Percentiles rank a stretch among this genome's conserved stretches.
phyloP scores from a whole-genome alignment of 2,113 vertebrate genomes.

The Phrynosoma blainvillii region DNA sequence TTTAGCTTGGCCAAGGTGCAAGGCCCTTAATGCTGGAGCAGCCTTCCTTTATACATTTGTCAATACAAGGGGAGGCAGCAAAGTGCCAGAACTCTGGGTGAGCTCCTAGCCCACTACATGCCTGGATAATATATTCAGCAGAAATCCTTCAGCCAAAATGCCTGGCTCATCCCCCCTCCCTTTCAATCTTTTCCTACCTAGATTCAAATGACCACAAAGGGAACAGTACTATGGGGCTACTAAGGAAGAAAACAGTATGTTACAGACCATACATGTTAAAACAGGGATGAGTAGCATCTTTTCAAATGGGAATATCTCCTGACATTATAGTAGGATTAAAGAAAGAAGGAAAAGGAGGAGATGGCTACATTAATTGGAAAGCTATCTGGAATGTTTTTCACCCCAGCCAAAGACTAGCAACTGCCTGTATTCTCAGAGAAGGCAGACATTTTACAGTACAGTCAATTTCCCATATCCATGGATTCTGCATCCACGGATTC shows the following conservation, averaged over 20 bases:
- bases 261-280: neutral
- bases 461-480: no score
- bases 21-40: constrained; percentile 21
- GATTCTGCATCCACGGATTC: no score
- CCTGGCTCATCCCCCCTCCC: neutral
- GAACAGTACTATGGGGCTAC: neutral
- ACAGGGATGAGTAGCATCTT: neutral
- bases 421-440: constrained; percentile 10
- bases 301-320: neutral
- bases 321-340: no score
- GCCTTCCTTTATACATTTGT: constrained; percentile 19
- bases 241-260: no score
- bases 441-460: constrained; percentile 32
- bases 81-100: constrained; percentile 14
- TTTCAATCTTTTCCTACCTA: neutral
- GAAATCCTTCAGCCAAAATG: neutral
- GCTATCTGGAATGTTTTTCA: neutral
- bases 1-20: constrained; percentile 35
- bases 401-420: neutral
- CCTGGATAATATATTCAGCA: constrained; percentile 6
- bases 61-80: constrained; percentile 4
- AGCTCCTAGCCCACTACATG: constrained; percentile 7
- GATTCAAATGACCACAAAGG: neutral
- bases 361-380: neutral
- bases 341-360: neutral